Conservation (phyloP, 2,797 vertebrate genomes). For the Thripadectes ignobilis region DNA sequence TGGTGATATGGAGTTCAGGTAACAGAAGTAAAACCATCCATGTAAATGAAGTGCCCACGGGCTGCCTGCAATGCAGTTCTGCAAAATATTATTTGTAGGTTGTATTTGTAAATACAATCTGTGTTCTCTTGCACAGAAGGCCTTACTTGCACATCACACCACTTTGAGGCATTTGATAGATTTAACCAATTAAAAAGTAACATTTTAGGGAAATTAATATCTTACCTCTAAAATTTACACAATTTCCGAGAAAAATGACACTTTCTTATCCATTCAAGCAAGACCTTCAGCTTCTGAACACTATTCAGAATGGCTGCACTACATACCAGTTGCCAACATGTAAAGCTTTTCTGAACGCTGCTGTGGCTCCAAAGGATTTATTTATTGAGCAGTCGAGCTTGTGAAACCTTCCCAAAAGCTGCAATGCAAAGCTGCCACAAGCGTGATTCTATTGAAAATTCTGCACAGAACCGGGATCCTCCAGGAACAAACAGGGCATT, state of each 20-base stretch:
- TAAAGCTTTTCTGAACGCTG: background rate
- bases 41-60: rapidly evolving
- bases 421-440: background rate
- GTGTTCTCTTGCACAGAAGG: background rate
- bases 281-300: background rate
- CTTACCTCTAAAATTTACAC: background rate
- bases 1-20: background rate
- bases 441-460: background rate
- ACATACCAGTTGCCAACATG: background rate
- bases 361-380: background rate
- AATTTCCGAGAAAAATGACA: background rate
- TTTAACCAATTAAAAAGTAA: background rate
- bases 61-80: background rate
- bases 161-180: background rate
- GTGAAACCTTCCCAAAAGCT: slow-evolving; percentile 5
- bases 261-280: background rate
- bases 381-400: slow-evolving; percentile 3
- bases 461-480: background rate
- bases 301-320: background rate
- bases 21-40: background rate
- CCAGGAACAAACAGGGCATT: background rate
- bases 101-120: background rate
- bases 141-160: background rate
- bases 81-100: background rate
- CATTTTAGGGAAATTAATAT: background rate